phyloP scores from a whole-genome alignment of 2,797 vertebrate genomes.

The Chelidonichthys spinosus region DNA sequence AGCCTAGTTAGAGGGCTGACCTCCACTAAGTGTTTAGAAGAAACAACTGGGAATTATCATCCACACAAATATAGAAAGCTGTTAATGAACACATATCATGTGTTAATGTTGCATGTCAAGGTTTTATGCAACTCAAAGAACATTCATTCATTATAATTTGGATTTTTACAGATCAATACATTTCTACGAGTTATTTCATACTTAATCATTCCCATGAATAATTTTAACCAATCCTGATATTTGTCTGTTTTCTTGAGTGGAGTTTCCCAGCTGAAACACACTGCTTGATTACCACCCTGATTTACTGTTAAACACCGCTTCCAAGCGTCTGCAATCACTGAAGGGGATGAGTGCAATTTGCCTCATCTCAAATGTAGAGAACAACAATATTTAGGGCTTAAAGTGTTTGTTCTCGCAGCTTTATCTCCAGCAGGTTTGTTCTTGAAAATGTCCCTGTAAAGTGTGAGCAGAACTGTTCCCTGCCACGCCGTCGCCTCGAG shows the following conservation, averaged over 20 bases:
- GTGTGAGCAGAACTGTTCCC: background rate
- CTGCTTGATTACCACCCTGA: background rate
- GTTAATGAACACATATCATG: conserved; percentile 45
- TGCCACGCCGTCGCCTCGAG: conserved; percentile 6
- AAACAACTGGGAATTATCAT: conserved; percentile 64
- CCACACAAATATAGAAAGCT: conserved; percentile 52
- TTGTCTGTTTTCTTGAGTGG: background rate
- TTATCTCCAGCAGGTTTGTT: conserved; percentile 12
- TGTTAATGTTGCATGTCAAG: background rate
- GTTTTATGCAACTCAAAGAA: conserved; percentile 11
- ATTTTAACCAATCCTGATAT: background rate
- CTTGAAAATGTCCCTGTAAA: conserved; percentile 12
- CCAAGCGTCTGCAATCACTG: conserved; percentile 20
- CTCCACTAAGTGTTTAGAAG: conserved; percentile 65
- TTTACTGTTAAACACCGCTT: conserved; percentile 27
- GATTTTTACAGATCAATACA: background rate
- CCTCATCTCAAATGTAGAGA: conserved; percentile 13
- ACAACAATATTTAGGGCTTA: conserved; percentile 24
- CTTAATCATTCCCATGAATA: background rate
- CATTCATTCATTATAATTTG: background rate
- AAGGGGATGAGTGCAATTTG: conserved; percentile 12
- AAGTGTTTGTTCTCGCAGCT: background rate
- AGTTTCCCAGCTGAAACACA: conserved; percentile 1
- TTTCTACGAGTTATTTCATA: background rate
- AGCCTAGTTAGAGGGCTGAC: conserved; percentile 69